phyloP scores from a whole-genome alignment of 1,140 invertebrate species.

The Drosophila teissieri region DNA sequence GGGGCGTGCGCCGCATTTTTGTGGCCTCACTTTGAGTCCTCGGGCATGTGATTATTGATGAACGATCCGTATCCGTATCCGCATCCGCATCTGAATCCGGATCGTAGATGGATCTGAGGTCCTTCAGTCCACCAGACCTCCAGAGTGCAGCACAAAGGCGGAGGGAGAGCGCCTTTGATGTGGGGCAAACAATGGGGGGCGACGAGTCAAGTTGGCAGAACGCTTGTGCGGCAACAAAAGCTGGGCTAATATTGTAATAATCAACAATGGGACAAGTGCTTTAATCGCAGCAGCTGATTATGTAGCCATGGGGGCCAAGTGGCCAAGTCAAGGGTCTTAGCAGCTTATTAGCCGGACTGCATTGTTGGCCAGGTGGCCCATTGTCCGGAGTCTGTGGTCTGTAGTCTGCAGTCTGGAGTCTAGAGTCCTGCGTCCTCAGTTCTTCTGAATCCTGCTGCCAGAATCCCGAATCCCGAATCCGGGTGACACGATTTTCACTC shows the following conservation, averaged over 20 bases:
- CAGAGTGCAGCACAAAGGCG: conserved; percentile 29
- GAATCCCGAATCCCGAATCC: conserved; percentile 1
- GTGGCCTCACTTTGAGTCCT: conserved; percentile 70
- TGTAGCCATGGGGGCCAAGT: conserved; percentile 73
- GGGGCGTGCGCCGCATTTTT: conserved; percentile 56
- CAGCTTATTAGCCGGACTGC: conserved; percentile 34
- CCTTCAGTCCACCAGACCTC: conserved; percentile 20
- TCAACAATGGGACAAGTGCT: conserved; percentile 79
- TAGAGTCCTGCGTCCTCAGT: too few relatives aligned
- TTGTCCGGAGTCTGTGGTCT: neutral
- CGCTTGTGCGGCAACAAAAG: conserved; percentile 69
- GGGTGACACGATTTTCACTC: conserved; percentile 29
- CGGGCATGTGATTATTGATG: conserved; percentile 80
- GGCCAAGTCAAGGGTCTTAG: conserved; percentile 41
- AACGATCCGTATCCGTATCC: conserved; percentile 69
- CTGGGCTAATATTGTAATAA: conserved; percentile 81
- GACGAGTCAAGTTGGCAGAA: conserved; percentile 42
- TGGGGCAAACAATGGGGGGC: conserved; percentile 47
- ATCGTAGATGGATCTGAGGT: conserved; percentile 35
- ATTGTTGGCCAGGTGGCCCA: conserved; percentile 18
- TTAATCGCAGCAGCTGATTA: conserved; percentile 82
- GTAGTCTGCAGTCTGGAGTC: neutral
- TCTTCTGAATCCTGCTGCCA: neutral
- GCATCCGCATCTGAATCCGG: conserved; percentile 32
- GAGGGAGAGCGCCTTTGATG: conserved; percentile 58